These are phyloP conservation scores for Aphelinus atriplicis DNA, from an alignment of 1,140 invertebrate genomes.

Conservation along the genomic window DNA sequence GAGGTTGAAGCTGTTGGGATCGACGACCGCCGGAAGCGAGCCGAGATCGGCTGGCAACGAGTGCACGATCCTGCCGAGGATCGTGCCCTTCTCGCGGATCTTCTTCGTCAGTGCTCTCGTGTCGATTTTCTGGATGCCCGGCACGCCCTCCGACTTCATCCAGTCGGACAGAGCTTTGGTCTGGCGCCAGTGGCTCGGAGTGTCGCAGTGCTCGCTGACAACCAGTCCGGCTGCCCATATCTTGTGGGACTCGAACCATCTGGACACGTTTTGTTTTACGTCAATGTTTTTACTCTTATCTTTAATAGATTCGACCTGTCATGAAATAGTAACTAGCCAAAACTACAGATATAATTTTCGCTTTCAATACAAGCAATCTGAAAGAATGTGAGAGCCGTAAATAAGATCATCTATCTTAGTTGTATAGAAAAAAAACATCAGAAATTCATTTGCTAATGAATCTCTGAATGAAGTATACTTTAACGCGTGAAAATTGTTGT, in stretches of 20 bases:
- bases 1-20: constrained; percentile 91
- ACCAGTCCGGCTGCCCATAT: constrained; percentile 95
- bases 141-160: constrained; percentile 82
- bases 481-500: too few relatives aligned
- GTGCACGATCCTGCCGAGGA: constrained; percentile 82
- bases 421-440: too few relatives aligned
- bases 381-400: too few relatives aligned
- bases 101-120: constrained; percentile 89
- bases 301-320: too few relatives aligned
- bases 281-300: too few relatives aligned
- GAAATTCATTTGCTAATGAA: too few relatives aligned
- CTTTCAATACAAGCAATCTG: too few relatives aligned
- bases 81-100: constrained; percentile 84
- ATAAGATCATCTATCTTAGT: background rate
- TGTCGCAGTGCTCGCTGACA: constrained; percentile 87
- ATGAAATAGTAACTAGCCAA: too few relatives aligned
- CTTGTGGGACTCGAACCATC: constrained; percentile 90
- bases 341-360: too few relatives aligned
- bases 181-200: constrained; percentile 91
- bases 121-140: constrained; percentile 91
- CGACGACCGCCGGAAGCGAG: constrained; percentile 64
- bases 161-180: constrained; percentile 82
- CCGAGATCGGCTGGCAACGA: constrained; percentile 47
- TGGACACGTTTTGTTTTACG: constrained; percentile 54
- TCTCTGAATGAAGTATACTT: too few relatives aligned